Evolutionary conservation across 2,113 vertebrate genomes (phyloP).

Genomic region (Tachysurus vachellii): DNA sequence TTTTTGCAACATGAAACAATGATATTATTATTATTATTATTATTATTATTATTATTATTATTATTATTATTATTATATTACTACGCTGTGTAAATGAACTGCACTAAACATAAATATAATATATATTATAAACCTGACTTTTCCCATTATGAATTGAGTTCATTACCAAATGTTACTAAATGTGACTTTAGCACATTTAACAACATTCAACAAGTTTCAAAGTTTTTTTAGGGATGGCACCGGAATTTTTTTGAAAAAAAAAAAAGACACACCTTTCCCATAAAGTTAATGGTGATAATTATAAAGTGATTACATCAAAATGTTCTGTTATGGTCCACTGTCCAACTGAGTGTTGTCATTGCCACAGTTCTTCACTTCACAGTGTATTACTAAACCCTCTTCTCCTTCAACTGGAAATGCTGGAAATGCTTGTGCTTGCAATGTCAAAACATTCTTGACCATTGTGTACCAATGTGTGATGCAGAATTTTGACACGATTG

Average conservation of each 20-base stretch:
- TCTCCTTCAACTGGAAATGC: background rate
- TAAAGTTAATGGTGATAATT: background rate
- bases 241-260: too few relatives aligned
- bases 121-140: background rate
- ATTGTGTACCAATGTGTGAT: too few relatives aligned
- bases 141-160: background rate
- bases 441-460: too few relatives aligned
- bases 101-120: background rate
- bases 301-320: background rate
- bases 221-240: too few relatives aligned
- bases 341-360: background rate
- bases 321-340: background rate
- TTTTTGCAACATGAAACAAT: too few relatives aligned
- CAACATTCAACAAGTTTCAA: too few relatives aligned
- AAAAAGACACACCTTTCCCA: background rate
- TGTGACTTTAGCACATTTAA: too few relatives aligned
- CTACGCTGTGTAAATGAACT: background rate
- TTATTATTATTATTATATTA: too few relatives aligned
- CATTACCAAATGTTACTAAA: too few relatives aligned
- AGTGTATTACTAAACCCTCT: background rate
- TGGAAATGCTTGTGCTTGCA: background rate
- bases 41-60: too few relatives aligned
- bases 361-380: background rate
- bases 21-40: too few relatives aligned
- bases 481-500: too few relatives aligned